Conservation (phyloP, 2,888 invertebrate species). For the Agrochola macilenta region DNA sequence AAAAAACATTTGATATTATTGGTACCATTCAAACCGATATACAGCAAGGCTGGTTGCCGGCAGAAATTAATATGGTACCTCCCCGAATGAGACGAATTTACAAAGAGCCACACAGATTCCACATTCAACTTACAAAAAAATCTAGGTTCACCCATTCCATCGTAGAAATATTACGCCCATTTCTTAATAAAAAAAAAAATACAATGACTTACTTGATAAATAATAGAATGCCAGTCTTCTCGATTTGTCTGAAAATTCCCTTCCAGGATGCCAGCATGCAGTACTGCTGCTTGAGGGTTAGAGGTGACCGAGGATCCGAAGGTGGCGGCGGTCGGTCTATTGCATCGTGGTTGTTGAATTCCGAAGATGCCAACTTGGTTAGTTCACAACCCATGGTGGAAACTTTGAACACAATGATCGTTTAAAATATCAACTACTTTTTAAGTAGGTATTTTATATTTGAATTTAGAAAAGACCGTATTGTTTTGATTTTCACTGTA, state of each 20-base stretch:
- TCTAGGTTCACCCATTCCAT: accelerated
- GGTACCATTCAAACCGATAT: neutral
- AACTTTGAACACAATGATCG: neutral
- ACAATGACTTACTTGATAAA: conserved; percentile 95
- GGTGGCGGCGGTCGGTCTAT: conserved; percentile 92
- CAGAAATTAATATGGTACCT: no score
- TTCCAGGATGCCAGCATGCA: conserved; percentile 97
- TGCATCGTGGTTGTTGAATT: conserved; percentile 80
- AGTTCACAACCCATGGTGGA: conserved; percentile 93
- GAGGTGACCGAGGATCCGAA: conserved; percentile 94
- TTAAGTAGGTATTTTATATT: neutral
- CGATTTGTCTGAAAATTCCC: conserved; percentile 96
- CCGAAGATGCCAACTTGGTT: conserved; percentile 92
- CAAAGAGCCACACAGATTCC: neutral
- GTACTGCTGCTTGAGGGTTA: conserved; percentile 96
- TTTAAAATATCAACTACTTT: neutral
- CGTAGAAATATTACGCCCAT: neutral
- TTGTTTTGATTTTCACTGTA: neutral
- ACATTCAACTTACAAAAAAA: no score
- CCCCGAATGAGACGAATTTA: no score
- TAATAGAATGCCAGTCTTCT: conserved; percentile 96
- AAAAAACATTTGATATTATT: no score
- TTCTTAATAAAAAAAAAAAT: neutral
- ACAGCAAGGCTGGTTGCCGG: neutral
- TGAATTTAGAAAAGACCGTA: neutral